Evolutionary conservation across 2,113 vertebrate genomes (phyloP).

Genomic region (Thalassarche chlororhynchos): DNA sequence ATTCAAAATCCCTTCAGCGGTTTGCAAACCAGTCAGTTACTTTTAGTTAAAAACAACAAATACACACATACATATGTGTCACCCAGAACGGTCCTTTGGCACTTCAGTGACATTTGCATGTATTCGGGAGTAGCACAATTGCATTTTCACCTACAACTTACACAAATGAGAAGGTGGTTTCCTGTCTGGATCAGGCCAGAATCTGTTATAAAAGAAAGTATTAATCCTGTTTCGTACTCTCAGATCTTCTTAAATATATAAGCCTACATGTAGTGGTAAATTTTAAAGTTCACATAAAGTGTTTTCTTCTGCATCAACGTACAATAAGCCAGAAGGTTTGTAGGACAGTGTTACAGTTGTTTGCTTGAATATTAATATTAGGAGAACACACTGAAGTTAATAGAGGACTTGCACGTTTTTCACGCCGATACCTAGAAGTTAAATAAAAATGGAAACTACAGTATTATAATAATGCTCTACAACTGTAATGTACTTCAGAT

Average conservation of each 20-base stretch:
- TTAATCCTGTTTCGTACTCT: background rate
- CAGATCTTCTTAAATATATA: background rate
- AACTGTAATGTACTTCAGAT: background rate
- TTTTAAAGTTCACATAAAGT: background rate
- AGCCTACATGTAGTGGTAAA: background rate
- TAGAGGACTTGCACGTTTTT: background rate
- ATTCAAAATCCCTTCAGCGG: background rate
- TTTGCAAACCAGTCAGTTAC: background rate
- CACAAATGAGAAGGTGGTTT: background rate
- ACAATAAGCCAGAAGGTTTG: background rate
- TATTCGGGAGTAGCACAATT: background rate
- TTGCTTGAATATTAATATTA: background rate
- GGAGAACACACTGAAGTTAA: background rate
- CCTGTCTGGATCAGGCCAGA: background rate
- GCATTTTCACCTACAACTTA: background rate
- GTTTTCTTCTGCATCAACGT: background rate
- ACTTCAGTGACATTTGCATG: background rate
- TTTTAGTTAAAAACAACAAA: background rate
- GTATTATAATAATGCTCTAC: background rate
- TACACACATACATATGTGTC: background rate
- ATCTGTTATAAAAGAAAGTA: background rate
- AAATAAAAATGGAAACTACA: background rate
- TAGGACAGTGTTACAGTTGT: background rate
- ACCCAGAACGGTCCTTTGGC: background rate
- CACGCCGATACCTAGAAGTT: background rate